Conservation (phyloP, 2,113 vertebrate species). For the Aptenodytes forsteri region DNA sequence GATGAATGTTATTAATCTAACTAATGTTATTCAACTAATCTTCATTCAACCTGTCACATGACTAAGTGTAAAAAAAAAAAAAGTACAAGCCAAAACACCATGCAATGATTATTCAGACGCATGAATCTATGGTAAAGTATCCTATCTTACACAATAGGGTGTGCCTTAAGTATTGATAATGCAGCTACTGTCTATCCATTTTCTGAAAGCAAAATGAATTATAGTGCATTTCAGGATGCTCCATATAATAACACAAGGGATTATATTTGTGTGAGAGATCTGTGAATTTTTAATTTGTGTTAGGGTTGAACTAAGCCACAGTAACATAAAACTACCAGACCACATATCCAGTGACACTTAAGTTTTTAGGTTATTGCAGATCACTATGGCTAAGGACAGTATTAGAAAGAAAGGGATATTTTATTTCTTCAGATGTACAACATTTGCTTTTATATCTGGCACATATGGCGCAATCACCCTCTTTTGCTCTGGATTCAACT, state of each 20-base stretch:
- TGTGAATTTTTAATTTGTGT: background rate
- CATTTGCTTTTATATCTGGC: background rate
- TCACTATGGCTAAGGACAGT: background rate
- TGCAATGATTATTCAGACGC: constrained; percentile 9
- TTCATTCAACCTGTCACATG: background rate
- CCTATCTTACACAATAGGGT: background rate
- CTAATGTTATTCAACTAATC: constrained; percentile 31
- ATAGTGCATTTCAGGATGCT: background rate
- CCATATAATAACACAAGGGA: background rate
- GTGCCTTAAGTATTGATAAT: background rate
- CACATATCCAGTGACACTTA: background rate
- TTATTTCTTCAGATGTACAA: background rate
- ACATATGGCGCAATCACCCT: background rate
- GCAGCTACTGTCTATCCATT: background rate
- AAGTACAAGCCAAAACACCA: constrained; percentile 29
- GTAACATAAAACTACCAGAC: background rate
- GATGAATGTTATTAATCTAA: constrained; percentile 40
- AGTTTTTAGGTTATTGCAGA: background rate
- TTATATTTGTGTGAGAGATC: background rate
- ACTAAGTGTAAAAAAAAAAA: background rate
- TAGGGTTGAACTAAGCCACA: background rate
- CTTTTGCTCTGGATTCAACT: background rate
- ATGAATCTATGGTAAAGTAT: background rate
- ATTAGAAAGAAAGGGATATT: background rate
- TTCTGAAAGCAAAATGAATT: background rate